These are phyloP conservation scores for Anser cygnoides DNA, from an alignment of 2,113 vertebrate species.

Conservation along the genomic window DNA sequence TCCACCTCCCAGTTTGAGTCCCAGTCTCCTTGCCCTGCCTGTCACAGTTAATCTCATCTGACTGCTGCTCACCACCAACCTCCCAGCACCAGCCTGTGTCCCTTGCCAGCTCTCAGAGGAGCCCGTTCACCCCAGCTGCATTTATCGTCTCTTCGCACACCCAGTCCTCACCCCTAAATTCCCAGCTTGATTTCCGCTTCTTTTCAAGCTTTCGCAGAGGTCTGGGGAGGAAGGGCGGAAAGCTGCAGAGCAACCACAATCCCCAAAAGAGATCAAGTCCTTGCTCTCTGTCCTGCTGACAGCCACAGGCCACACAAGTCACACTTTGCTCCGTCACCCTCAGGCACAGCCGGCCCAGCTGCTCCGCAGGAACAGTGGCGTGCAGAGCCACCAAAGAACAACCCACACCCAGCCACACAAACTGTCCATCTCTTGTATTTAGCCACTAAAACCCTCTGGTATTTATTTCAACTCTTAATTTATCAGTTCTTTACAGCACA, in stretches of 20 bases:
- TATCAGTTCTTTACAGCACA: background rate
- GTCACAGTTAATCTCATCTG: background rate
- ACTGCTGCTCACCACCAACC: background rate
- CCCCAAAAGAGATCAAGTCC: background rate
- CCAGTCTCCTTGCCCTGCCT: background rate
- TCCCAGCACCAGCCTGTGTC: background rate
- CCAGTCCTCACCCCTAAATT: background rate
- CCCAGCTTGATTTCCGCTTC: background rate
- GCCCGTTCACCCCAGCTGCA: accelerated
- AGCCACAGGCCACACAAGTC: background rate
- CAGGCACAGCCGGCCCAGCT: background rate
- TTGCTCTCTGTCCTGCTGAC: background rate
- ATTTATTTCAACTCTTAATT: background rate
- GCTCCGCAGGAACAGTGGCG: background rate
- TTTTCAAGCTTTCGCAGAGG: background rate
- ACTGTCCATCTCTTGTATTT: background rate
- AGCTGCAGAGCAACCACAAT: background rate
- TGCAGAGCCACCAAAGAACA: no score
- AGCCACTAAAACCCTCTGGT: background rate
- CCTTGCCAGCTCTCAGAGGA: background rate
- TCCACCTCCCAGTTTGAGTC: background rate
- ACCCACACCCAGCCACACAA: no score
- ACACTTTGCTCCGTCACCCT: background rate
- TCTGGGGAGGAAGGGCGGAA: background rate
- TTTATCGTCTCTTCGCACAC: accelerated